Percentiles rank a stretch among this genome's conserved stretches.
phyloP scores from a whole-genome alignment of 2,797 vertebrate genomes.

The Cyclura pinguis region DNA sequence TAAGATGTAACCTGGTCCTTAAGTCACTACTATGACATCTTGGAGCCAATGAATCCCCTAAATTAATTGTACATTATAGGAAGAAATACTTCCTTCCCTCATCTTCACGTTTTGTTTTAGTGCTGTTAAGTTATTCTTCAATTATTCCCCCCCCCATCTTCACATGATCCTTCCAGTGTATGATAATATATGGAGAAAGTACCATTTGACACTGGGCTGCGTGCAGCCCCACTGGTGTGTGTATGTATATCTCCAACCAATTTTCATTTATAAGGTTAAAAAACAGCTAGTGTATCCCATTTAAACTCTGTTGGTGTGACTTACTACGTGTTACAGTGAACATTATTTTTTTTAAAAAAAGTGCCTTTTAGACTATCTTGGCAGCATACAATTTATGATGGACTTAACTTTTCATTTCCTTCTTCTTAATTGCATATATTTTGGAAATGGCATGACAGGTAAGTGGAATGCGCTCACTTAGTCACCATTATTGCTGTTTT shows the following conservation, averaged over 20 bases:
- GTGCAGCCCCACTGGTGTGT: background rate
- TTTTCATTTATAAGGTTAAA: constrained; percentile 8
- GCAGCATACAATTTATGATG: background rate
- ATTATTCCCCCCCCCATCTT: background rate
- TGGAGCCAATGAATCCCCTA: background rate
- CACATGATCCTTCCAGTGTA: background rate
- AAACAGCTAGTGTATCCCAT: background rate
- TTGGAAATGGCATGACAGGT: constrained; percentile 18
- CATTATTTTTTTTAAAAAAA: background rate
- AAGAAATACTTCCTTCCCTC: background rate
- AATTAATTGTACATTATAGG: background rate
- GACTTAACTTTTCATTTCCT: constrained; percentile 10
- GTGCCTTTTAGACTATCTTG: background rate
- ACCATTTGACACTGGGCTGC: background rate
- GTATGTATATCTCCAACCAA: background rate
- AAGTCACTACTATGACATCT: background rate
- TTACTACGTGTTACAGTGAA: constrained; percentile 2
- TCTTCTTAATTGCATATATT: constrained; percentile 2
- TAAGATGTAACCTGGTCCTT: background rate
- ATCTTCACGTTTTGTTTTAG: background rate
- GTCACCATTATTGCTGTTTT: constrained; percentile 33
- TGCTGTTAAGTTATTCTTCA: background rate
- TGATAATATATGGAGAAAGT: background rate
- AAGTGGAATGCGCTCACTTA: constrained; percentile 2
- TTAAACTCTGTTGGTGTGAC: background rate